phyloP scores from a whole-genome alignment of 2,797 vertebrate species.

The Pogonophryne albipinna region DNA sequence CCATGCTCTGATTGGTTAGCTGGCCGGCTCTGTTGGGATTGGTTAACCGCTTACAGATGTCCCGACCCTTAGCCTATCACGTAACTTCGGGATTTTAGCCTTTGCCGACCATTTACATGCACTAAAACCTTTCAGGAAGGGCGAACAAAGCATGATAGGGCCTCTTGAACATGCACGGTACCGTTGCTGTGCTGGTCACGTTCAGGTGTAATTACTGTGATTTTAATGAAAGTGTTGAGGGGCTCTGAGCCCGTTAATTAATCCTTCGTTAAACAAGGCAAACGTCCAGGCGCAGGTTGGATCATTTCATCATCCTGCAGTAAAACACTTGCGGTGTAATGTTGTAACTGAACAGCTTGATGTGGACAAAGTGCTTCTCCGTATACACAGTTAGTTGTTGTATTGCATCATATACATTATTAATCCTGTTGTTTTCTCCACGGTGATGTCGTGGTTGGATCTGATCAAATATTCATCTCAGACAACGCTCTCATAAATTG shows the following conservation, averaged over 20 bases:
- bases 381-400: conserved; percentile 31
- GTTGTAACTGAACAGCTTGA: conserved; percentile 18
- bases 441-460: conserved; percentile 60
- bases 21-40: too few relatives aligned
- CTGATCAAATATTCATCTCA: conserved; percentile 69
- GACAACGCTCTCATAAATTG: conserved; percentile 64
- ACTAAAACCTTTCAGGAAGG: too few relatives aligned
- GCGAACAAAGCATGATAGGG: neutral
- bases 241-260: conserved; percentile 47
- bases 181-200: neutral
- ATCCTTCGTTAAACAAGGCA: conserved; percentile 41
- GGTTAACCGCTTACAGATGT: too few relatives aligned
- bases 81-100: too few relatives aligned
- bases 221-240: conserved; percentile 47
- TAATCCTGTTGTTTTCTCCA: conserved; percentile 55
- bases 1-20: too few relatives aligned
- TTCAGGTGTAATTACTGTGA: conserved; percentile 46
- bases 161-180: neutral
- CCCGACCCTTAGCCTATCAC: too few relatives aligned
- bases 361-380: conserved; percentile 27
- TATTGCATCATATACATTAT: conserved; percentile 62
- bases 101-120: too few relatives aligned
- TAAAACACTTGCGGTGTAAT: neutral
- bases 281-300: conserved; percentile 38
- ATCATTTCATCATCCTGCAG: conserved; percentile 26